Base-by-base conservation (phyloP, 2,888 invertebrate genomes). In the Leptopilina syphax region DNA sequence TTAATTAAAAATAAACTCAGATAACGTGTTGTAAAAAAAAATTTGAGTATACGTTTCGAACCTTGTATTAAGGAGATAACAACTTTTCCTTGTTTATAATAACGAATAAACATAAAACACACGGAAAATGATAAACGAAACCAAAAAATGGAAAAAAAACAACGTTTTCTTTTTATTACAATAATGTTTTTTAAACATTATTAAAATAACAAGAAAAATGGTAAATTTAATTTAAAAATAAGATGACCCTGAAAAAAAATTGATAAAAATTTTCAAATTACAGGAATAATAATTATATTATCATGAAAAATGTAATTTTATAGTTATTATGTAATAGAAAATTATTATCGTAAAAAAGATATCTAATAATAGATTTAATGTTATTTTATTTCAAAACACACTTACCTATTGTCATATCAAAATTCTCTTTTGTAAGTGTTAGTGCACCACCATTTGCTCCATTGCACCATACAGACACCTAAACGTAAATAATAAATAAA, bases 391-490 rank as follows among this genome's bases (percentile, higher is more conserved):
- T 27, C 5, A 8, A 8, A 34, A 77, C 50, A 34, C 24, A 89
- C 94, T 94, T 93, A 97, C 97, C 96, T 94, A 97, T 93, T 84
- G 95, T 95, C 94, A 95, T 95, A 93, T 97, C 97, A 93, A 97
- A 94, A 93, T 96, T 97, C 91, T 95, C 94, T 92, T 95, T 94
- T 84, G 95, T 96, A 90, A 98, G 94, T 91, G 96, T 94, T 79
- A 97, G 95, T 84, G 97, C 97, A 81, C 96, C 97, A 92, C 96
- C 96, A 93, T 96, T 95, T 84, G 95, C 95, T 4, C 63, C 76
- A 54, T 81, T 84, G 79, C 83, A 95, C 93, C 96, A 95, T 82
- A 93, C 87, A 86, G 93, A 92, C 83, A 94, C 88, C 94, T 94
- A 88, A 67, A 92, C 92, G 82, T 83, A 77, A 44, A 78, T 57